Evolutionary conservation across 2,113 vertebrate species (phyloP), one percentile per base, ranked within the genome.

Genomic region (Tupaia chinensis): DNA sequence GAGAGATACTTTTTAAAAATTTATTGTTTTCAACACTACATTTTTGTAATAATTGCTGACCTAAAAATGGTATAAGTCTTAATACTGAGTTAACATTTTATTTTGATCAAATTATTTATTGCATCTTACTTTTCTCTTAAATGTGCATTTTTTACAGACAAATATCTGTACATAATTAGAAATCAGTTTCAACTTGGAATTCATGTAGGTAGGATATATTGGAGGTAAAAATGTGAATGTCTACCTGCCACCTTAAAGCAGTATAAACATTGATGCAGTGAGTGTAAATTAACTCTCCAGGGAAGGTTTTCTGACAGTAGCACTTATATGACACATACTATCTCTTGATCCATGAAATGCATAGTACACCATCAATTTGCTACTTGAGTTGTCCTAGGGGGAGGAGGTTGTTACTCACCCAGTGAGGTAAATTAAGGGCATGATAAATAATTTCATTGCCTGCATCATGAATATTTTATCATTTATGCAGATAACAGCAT

Each of bases 321-420:
- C 74, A n/a, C 66, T 96, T 93, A 87, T 58, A 58, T 82, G 82
- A 88, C 88, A 84, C 60, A 65, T 74, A 69, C 11, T 72, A 29
- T 65, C 82, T 94, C 56, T 96, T 96, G 82, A 97, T 96, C 86
- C 83, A 92, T 93, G 79, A 95, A 97, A 97, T 92, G 27, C 22
- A 68, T 34, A 84, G n/a, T 27, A 90, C 29, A 88, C 20, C 34
- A 82, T 92, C 69, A 93, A 92, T 96, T 96, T 96, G 56, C n/a
- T 94, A 78, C 70, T 94, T 95, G 74, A 96, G 5, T 91, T 93
- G n/a, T 93, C 56, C 93, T 92, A 80, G 91, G 53, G n/a, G 53
- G 70, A 83, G 65, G 92, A 85, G 14, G 29, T 73, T 93, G 32
- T 87, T 61, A 92, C 77, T 94, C 66, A 95, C 34, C 81, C 66